These are phyloP conservation scores for Microcebus jonahi DNA, from an alignment of 2,113 vertebrate species.

Conservation along the genomic window DNA sequence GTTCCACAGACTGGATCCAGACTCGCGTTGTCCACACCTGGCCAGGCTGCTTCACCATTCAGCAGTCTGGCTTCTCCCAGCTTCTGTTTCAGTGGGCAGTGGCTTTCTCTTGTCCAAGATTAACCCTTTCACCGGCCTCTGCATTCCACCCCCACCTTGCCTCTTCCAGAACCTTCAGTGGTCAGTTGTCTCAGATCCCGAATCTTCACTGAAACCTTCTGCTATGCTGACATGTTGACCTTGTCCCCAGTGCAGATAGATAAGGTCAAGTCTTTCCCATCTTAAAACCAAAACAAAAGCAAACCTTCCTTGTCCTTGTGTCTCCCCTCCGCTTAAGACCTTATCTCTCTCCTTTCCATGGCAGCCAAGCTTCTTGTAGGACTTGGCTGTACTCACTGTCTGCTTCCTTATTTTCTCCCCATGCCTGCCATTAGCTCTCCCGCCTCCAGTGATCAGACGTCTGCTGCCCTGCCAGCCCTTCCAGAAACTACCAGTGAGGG, in stretches of 20 bases:
- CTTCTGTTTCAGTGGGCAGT: not conserved
- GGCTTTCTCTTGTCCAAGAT: not conserved
- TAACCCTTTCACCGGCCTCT: not conserved
- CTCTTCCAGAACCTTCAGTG: not conserved
- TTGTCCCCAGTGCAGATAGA: not conserved
- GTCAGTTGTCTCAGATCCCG: too few relatives aligned
- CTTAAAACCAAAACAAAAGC: not conserved
- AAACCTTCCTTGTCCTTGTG: not conserved
- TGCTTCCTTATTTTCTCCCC: not conserved
- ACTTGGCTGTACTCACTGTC: not conserved
- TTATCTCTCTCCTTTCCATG: not conserved
- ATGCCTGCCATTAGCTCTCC: not conserved
- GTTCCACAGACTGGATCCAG: too few relatives aligned
- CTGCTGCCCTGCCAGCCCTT: not conserved
- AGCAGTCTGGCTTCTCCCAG: not conserved
- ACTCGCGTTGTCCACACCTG: not conserved
- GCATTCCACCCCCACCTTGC: not conserved
- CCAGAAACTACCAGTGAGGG: not conserved
- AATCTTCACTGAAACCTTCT: not conserved
- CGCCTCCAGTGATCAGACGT: fast-evolving
- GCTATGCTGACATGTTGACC: not conserved
- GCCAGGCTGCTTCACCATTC: not conserved
- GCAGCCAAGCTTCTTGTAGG: not conserved
- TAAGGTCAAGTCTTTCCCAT: not conserved
- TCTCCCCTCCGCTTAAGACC: not conserved